These are phyloP conservation scores for Epinotia bilunana DNA, from an alignment of 2,888 invertebrate species.

Conservation along the genomic window DNA sequence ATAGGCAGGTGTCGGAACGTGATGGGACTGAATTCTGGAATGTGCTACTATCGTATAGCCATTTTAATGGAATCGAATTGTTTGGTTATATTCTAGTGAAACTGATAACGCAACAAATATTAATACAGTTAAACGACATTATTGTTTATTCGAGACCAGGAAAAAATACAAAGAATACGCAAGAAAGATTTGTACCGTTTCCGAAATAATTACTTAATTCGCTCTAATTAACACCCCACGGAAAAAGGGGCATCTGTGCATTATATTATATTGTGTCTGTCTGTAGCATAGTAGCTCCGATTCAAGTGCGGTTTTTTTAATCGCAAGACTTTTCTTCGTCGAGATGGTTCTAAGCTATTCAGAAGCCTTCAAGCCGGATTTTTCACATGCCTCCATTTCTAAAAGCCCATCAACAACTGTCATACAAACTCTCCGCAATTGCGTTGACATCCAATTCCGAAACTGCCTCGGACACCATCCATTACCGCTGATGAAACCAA, in stretches of 20 bases:
- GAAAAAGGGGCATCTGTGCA: too few species aligned
- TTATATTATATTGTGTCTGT: too few species aligned
- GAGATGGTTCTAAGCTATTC: too few species aligned
- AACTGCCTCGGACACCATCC: slow-evolving; percentile 10
- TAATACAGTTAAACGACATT: neutral
- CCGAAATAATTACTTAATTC: too few species aligned
- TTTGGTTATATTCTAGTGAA: neutral
- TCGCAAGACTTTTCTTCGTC: too few species aligned
- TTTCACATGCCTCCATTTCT: neutral
- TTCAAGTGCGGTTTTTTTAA: too few species aligned
- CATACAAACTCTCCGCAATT: slow-evolving; percentile 12
- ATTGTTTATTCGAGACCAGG: too few species aligned
- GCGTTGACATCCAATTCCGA: slow-evolving; percentile 19
- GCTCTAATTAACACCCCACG: too few species aligned
- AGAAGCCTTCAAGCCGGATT: too few species aligned
- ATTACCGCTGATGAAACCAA: slow-evolving; percentile 27
- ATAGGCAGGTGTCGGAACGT: slow-evolving; percentile 63
- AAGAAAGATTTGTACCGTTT: too few species aligned
- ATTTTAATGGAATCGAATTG: neutral
- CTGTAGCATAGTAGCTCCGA: too few species aligned
- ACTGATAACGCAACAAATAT: neutral
- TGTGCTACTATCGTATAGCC: neutral
- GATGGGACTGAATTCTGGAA: neutral
- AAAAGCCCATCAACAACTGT: slow-evolving; percentile 12
- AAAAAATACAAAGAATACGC: too few species aligned